phyloP scores from a whole-genome alignment of 2,797 vertebrate genomes.

The Poecilia picta region DNA sequence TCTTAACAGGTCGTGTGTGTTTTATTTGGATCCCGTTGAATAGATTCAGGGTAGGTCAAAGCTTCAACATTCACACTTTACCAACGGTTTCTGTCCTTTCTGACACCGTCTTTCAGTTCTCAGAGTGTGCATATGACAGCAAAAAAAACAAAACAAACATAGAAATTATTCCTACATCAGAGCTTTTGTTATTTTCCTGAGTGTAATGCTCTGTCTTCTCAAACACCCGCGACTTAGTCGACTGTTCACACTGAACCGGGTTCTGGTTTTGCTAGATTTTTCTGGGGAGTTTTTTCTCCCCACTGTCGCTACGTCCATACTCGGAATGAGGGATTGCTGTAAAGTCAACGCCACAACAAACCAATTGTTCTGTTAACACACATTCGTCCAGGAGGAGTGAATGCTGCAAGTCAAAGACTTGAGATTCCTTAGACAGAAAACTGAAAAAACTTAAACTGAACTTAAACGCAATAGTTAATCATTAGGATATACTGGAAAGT shows the following conservation, averaged over 20 bases:
- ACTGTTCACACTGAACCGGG: neutral
- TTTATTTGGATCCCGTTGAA: conserved; percentile 21
- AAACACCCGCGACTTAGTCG: neutral
- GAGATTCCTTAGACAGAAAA: neutral
- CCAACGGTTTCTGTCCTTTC: neutral
- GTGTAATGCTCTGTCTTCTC: neutral
- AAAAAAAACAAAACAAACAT: neutral
- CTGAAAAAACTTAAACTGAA: neutral
- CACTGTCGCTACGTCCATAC: neutral
- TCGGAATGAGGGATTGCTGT: neutral
- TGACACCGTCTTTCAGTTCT: neutral
- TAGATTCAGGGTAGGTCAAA: neutral
- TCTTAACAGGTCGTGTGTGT: conserved; percentile 38
- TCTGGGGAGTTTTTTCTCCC: neutral
- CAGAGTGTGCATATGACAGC: neutral
- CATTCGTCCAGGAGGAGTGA: neutral
- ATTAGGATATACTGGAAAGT: neutral
- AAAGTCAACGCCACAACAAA: neutral
- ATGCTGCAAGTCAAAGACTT: neutral
- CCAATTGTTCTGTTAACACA: neutral
- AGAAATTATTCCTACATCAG: neutral
- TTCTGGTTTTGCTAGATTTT: neutral
- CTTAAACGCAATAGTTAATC: neutral
- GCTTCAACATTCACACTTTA: conserved; percentile 10
- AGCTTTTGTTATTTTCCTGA: neutral